These are phyloP conservation scores for Dipodomys ordii DNA, from an alignment of 2,113 vertebrate species.

Conservation along the genomic window DNA sequence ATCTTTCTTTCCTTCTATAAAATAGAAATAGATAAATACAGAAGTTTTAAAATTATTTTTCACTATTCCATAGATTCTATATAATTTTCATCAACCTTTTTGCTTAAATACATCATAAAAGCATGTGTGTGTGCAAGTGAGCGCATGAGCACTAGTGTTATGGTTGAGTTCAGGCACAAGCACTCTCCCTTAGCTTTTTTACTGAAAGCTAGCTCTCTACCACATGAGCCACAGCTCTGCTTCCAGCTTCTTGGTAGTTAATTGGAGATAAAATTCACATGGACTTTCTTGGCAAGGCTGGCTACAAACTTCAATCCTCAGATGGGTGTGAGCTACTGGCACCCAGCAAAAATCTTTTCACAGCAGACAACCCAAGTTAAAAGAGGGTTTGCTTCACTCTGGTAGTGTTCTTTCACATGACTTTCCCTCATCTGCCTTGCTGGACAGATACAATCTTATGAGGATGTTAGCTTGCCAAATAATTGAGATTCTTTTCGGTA, in stretches of 20 bases:
- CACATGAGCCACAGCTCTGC: too few species aligned
- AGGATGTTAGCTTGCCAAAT: constrained; percentile 78
- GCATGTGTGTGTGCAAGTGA: too few species aligned
- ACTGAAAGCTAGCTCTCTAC: too few species aligned
- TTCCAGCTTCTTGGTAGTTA: too few species aligned
- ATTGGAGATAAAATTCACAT: too few species aligned
- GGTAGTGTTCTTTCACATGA: constrained; percentile 17
- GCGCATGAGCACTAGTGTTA: too few species aligned
- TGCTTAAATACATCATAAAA: background rate
- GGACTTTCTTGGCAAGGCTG: too few species aligned
- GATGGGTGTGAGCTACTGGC: too few species aligned
- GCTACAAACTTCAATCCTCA: too few species aligned
- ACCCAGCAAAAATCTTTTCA: background rate
- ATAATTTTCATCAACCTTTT: background rate
- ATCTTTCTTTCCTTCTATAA: background rate
- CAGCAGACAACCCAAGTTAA: constrained; percentile 11
- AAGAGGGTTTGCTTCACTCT: constrained; percentile 46
- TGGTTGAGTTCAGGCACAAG: too few species aligned
- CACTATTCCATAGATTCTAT: background rate
- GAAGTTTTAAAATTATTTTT: background rate
- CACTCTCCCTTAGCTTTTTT: too few species aligned
- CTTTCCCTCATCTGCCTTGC: constrained; percentile 63
- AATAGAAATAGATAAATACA: background rate
- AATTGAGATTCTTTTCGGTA: constrained; percentile 81
- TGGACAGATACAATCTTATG: constrained; percentile 66